Conservation (phyloP, 1,140 invertebrate species). For the Grapholita molesta region DNA sequence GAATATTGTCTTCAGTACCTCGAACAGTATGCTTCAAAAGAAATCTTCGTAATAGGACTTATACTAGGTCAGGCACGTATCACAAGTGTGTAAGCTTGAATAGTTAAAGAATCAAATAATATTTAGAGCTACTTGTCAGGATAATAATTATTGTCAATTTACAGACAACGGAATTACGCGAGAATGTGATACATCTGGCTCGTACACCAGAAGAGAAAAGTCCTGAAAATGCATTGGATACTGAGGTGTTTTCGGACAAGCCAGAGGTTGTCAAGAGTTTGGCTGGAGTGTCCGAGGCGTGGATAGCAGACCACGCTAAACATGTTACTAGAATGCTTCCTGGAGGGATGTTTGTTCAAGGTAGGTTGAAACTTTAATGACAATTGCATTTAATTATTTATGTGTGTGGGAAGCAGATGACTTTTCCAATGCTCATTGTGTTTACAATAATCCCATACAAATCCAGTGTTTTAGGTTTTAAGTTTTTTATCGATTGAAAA, state of each 20-base stretch:
- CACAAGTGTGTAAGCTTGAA: conserved; percentile 23
- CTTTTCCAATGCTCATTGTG: not conserved
- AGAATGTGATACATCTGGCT: conserved; percentile 86
- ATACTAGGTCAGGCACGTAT: conserved; percentile 83
- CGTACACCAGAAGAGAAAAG: conserved; percentile 81
- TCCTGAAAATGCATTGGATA: conserved; percentile 42
- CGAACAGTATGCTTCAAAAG: conserved; percentile 70
- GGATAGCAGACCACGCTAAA: conserved; percentile 84
- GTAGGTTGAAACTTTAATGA: conserved; percentile 44
- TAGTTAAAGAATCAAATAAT: conserved; percentile 5
- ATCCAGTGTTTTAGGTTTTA: not conserved
- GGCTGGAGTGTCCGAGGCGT: conserved; percentile 78
- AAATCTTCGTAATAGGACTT: conserved; percentile 81
- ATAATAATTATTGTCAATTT: conserved; percentile 18
- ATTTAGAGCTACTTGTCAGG: not conserved
- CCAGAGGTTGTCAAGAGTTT: conserved; percentile 43
- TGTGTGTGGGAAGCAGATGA: not conserved
- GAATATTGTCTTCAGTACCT: conserved; percentile 73
- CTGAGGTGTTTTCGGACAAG: conserved; percentile 48
- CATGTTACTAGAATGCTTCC: conserved; percentile 89
- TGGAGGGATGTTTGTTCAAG: conserved; percentile 88
- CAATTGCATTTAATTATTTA: not conserved
- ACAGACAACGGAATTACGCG: conserved; percentile 80
- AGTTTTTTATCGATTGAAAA: too few species aligned
- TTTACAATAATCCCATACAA: conserved; percentile 2